These are phyloP conservation scores for Chouioia cunea DNA, from an alignment of 2,888 invertebrate genomes.

Conservation along the genomic window DNA sequence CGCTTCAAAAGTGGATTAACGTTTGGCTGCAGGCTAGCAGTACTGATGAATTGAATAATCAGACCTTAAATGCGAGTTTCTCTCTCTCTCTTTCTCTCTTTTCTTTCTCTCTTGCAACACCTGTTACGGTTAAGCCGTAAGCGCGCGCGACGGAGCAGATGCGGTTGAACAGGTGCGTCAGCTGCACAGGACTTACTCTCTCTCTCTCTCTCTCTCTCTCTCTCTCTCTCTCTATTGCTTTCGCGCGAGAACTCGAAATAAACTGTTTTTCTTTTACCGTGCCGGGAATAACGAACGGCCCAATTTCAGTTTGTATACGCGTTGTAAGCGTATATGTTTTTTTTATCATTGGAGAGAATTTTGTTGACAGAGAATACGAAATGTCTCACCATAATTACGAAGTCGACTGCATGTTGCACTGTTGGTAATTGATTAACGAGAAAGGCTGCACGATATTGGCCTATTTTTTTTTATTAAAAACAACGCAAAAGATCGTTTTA, in stretches of 20 bases:
- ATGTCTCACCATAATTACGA: conserved; percentile 15
- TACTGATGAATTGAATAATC: conserved; percentile 35
- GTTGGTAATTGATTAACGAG: conserved; percentile 4
- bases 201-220: too few relatives aligned
- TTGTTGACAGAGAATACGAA: background rate
- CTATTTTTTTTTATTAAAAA: background rate
- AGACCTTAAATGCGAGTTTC: conserved; percentile 21
- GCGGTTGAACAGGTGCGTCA: conserved; percentile 42
- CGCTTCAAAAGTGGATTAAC: conserved; percentile 29
- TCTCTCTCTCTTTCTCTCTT: conserved; percentile 2
- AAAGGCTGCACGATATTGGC: background rate
- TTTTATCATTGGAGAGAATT: too few relatives aligned
- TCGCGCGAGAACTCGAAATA: too few relatives aligned
- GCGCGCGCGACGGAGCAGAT: conserved; percentile 3
- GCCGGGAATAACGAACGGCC: too few relatives aligned
- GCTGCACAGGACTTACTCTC: conserved; percentile 8
- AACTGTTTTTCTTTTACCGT: too few relatives aligned
- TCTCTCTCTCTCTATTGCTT: too few relatives aligned
- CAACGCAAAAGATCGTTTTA: background rate
- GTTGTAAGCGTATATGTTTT: too few relatives aligned
- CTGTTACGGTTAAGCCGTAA: conserved; percentile 40
- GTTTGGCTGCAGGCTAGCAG: background rate
- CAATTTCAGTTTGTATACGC: too few relatives aligned
- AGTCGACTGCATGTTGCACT: background rate
- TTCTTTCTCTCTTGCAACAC: conserved; percentile 23